Evolutionary conservation across 2,888 invertebrate genomes (phyloP), one percentile per base, ranked within the genome.

Genomic region (Prionchulus punctatus): DNA sequence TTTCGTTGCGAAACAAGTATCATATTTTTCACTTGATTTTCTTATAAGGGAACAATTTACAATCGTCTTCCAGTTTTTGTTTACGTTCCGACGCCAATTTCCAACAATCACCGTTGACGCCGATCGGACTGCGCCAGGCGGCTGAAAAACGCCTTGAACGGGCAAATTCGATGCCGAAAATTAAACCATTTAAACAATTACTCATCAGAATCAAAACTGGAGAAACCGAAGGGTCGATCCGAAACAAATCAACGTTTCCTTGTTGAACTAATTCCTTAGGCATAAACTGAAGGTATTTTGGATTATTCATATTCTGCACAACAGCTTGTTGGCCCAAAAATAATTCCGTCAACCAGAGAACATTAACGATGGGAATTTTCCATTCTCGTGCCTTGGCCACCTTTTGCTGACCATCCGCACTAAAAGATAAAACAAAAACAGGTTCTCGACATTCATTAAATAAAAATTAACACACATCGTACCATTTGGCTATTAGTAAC

Each of bases 121-220:
- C 86, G 58, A 90, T 85, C 0, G 89, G 89, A 74, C 84, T 83
- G 73, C 88, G 89, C 92, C 92, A 94, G 0, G 89, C 86, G 71
- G 83, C 89, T 89, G 64, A 45, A 67, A 64, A 36, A 45, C n/a
- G 7, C 4, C 15, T 45, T 7, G 47, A 45, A 23, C 47, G 47
- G 23, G 21, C 48, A n/a, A 50, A 49, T 25, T n/a, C 28, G 25
- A 53, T 12, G 4, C n/a, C 4, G 21, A 12, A 53, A n/a, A 53
- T 43, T 53, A n/a, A 53, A 21, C 31, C 21, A 47, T 15, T 15
- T 7, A 12, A 48, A 30, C 21, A 77, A 82, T 80, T 77, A 90
- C 90, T 84, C 85, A 92, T 86, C 43, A 92, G 76, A 76, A 85
- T 86, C 42, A 85, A 83, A 18, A 90, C 86, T 53, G 86, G 72